phyloP scores from a whole-genome alignment of 2,888 invertebrate species.

The Torymus aiolomorphi region DNA sequence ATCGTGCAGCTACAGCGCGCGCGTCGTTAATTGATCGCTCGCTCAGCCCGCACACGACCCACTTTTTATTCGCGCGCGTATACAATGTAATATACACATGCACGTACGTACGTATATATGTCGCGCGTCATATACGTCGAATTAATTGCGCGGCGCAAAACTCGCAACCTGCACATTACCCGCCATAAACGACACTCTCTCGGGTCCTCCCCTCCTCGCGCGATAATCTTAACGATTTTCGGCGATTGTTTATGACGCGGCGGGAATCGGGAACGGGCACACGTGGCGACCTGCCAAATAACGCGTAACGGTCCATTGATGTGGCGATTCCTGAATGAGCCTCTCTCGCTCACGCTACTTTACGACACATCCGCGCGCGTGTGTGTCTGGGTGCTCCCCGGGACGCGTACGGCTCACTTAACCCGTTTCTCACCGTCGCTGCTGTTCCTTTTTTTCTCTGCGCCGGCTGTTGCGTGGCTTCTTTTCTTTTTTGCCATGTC shows the following conservation, averaged over 20 bases:
- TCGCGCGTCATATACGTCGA: too few relatives aligned
- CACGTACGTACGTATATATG: too few relatives aligned
- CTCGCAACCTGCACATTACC: too few relatives aligned
- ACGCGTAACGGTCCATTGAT: constrained; percentile 70
- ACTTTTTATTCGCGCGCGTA: too few relatives aligned
- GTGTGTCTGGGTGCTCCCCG: background rate
- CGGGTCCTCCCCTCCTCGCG: too few relatives aligned
- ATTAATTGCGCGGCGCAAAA: too few relatives aligned
- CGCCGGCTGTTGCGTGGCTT: too few relatives aligned
- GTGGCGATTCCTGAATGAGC: constrained; percentile 63
- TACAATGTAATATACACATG: too few relatives aligned
- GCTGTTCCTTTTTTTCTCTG: background rate
- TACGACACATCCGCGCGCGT: background rate
- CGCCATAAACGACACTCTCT: too few relatives aligned
- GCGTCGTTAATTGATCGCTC: too few relatives aligned
- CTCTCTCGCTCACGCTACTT: background rate
- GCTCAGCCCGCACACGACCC: too few relatives aligned
- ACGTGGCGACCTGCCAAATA: constrained; percentile 70
- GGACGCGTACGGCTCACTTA: constrained; percentile 32
- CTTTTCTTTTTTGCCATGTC: background rate
- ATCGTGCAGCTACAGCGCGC: too few relatives aligned
- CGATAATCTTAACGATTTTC: constrained; percentile 2
- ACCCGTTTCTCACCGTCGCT: constrained; percentile 24
- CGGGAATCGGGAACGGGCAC: constrained; percentile 66
- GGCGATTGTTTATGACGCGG: background rate